phyloP scores from a whole-genome alignment of 1,140 invertebrate genomes.

The Achatina immaculata region DNA sequence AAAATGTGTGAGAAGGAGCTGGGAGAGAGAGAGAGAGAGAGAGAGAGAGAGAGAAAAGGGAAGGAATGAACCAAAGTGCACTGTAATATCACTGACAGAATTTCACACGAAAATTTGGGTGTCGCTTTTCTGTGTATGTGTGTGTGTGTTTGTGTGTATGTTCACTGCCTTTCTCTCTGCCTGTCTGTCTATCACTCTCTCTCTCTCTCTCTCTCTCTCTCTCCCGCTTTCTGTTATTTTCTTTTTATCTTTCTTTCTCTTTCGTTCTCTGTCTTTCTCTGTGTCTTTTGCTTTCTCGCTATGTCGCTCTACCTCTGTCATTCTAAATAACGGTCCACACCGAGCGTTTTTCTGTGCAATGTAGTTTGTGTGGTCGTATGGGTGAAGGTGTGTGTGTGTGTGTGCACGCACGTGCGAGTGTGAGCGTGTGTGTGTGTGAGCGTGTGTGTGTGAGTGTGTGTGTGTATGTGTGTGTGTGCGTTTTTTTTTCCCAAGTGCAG shows the following conservation, averaged over 20 bases:
- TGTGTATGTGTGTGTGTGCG: too few relatives aligned
- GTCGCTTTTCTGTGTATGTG: too few relatives aligned
- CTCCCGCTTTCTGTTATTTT: neutral
- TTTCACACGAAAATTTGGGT: too few relatives aligned
- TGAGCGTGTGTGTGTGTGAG: too few relatives aligned
- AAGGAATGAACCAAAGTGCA: neutral
- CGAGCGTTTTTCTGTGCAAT: neutral
- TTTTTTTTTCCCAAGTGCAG: too few relatives aligned
- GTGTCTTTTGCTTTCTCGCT: constrained; percentile 1
- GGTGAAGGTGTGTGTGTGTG: too few relatives aligned
- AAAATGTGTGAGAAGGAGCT: neutral
- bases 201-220: constrained; percentile 10
- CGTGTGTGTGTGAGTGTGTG: too few relatives aligned
- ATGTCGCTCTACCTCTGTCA: constrained; percentile 14
- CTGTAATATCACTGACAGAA: too few relatives aligned
- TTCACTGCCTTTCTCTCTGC: too few relatives aligned
- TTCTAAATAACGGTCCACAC: neutral
- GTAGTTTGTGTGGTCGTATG: neutral
- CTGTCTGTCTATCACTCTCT: neutral
- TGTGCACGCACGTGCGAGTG: too few relatives aligned
- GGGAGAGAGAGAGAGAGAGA: constrained; percentile 23
- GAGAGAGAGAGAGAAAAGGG: constrained; percentile 19
- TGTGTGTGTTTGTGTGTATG: too few relatives aligned
- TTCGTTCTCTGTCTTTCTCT: constrained; percentile 15
- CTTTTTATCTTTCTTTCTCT: constrained; percentile 3